phyloP scores from a whole-genome alignment of 2,797 vertebrate genomes.

The Oreochromis mossambicus region DNA sequence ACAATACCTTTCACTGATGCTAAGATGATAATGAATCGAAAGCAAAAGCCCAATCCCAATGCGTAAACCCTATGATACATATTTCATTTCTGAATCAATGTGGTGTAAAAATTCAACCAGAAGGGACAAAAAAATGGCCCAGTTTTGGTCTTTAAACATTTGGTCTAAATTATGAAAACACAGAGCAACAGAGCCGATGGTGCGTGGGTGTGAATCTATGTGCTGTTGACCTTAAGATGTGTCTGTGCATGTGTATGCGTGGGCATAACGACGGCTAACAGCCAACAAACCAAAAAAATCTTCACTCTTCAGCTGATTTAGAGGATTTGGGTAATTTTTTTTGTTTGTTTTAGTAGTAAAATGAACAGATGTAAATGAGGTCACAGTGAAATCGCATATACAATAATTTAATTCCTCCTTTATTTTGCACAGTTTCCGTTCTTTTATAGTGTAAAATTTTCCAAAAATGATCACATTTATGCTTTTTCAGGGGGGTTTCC shows the following conservation, averaged over 20 bases:
- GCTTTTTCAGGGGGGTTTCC: background rate
- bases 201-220: conserved; percentile 30
- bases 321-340: background rate
- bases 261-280: conserved; percentile 4
- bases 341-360: background rate
- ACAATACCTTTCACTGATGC: background rate
- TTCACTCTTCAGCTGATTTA: background rate
- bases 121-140: background rate
- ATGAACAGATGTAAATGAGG: too few relatives aligned
- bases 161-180: background rate
- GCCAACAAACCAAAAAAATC: background rate
- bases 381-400: background rate
- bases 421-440: background rate
- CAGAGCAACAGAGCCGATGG: background rate
- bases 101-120: background rate
- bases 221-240: conserved; percentile 13
- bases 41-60: background rate
- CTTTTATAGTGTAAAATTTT: background rate
- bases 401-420: background rate
- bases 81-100: background rate
- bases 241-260: background rate
- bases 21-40: background rate
- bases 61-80: background rate
- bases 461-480: background rate
- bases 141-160: background rate